Conservation (phyloP, 2,113 vertebrate genomes). For the Gambusia affinis region DNA sequence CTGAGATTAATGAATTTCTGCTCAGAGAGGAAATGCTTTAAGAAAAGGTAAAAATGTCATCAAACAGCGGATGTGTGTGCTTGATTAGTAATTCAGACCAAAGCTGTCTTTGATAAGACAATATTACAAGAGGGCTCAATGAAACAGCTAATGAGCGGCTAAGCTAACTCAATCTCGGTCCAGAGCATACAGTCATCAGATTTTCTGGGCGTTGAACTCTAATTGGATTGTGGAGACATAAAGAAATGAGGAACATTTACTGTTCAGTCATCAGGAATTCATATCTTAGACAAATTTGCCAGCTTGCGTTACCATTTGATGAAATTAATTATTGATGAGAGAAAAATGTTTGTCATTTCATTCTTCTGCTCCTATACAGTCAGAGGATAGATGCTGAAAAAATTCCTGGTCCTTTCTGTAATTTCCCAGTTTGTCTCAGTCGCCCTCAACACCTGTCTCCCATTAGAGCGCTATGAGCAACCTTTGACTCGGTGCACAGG, state of each 20-base stretch:
- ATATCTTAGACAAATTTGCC: conserved; percentile 68
- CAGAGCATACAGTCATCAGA: conserved; percentile 63
- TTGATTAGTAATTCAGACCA: conserved; percentile 73
- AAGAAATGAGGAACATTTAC: conserved; percentile 67
- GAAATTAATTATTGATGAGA: conserved; percentile 71
- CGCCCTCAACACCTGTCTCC: conserved; percentile 59
- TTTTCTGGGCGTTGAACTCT: conserved; percentile 54
- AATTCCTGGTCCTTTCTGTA: background rate
- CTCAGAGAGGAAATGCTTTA: conserved; percentile 63
- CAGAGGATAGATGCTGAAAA: conserved; percentile 27
- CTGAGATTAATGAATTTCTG: conserved; percentile 68
- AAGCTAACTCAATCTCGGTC: conserved; percentile 66
- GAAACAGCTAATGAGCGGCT: conserved; percentile 71
- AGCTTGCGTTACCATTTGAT: conserved; percentile 54
- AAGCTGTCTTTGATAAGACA: conserved; percentile 71
- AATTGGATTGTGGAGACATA: conserved; percentile 71
- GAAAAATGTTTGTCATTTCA: conserved; percentile 46
- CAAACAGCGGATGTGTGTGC: conserved; percentile 72
- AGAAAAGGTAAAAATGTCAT: conserved; percentile 72
- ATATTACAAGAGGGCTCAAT: conserved; percentile 73
- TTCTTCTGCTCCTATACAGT: conserved; percentile 16
- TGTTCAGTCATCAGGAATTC: conserved; percentile 64
- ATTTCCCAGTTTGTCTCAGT: background rate
- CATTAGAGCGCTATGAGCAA: conserved; percentile 53
- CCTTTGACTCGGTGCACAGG: conserved; percentile 43